Evolutionary conservation across 92 coral and sea anemone species (phyloP), one percentile per base, ranked within the genome.

Genomic region (Porites rus): DNA sequence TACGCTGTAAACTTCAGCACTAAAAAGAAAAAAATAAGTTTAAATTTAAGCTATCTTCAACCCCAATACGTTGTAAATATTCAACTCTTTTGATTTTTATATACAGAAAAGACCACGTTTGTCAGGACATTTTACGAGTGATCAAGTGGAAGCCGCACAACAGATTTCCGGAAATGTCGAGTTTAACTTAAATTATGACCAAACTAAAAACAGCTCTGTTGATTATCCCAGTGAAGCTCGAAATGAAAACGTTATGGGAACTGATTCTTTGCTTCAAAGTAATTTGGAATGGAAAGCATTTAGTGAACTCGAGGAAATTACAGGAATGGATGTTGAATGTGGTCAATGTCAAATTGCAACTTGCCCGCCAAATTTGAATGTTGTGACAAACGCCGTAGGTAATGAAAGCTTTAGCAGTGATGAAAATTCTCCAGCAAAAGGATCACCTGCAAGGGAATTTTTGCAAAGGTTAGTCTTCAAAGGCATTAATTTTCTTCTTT

Each of bases 361-460:
- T 25, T 63, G 74, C 53, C 65, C 80, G 80, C 63, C 79, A 73
- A 63, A 83, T 73, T 74, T 62, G 14, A 73, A 65, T 80, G 65
- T 8, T 80, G 66, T 3, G 24, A 31, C 24, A 18, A 63, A 61
- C 14, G 11, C 16, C 17, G 2, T 19, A 10, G 8, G 9, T 63
- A 62, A 18, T 52, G 21, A 14, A 10, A 62, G 63, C 10, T 10
- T 16, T 17, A 13, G 75, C 51, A 51, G 75, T 24, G 7, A n/a
- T 20, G 87, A 83, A 53, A 83, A 25, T 62, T 58, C 51, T 18
- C 62, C 71, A 21, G 19, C 71, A 19, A 63, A 82, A 73, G 78
- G 79, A 20, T 82, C 87, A 9, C 87, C 87, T 5, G 79, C 87
- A 3, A 74, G 87, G 28, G 87, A 83, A 74, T 83, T 74, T 62